Percentiles rank a stretch among this genome's conserved stretches.
phyloP scores from a whole-genome alignment of 2,113 vertebrate genomes.

The Triplophysa dalaica region DNA sequence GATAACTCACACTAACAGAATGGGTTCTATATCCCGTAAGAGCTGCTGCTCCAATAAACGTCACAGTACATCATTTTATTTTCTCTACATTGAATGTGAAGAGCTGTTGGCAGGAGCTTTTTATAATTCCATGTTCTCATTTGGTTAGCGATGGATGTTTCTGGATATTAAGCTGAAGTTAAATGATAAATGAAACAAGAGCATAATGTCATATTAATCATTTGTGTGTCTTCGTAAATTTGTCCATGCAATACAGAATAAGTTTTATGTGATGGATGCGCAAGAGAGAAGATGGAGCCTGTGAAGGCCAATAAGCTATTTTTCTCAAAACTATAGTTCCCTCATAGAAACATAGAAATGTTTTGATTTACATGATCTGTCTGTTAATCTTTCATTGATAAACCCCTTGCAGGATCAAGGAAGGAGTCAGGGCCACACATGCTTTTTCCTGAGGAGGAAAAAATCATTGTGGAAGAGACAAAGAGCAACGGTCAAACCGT shows the following conservation, averaged over 20 bases:
- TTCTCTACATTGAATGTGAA: neutral
- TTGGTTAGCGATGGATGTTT: too few species aligned
- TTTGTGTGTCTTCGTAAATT: too few species aligned
- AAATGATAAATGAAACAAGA: too few species aligned
- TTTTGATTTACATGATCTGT: neutral
- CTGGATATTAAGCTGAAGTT: too few species aligned
- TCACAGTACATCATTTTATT: neutral
- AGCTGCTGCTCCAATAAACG: conserved; percentile 85
- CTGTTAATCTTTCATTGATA: neutral
- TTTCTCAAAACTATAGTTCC: neutral
- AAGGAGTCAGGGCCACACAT: conserved; percentile 92
- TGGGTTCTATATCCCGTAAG: conserved; percentile 95
- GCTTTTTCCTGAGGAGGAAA: conserved; percentile 96
- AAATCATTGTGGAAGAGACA: conserved; percentile 96
- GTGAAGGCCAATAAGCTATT: neutral
- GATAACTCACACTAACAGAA: conserved; percentile 96
- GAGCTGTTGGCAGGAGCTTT: neutral
- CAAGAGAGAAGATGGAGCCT: neutral
- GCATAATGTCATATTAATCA: too few species aligned
- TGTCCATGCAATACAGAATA: too few species aligned
- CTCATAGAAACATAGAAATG: neutral
- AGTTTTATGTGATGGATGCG: too few species aligned
- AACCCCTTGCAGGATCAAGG: conserved; percentile 79
- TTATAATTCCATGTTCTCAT: neutral
- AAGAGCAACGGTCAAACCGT: conserved; percentile 97